Percentiles rank a stretch among this genome's conserved stretches.
These are phyloP conservation scores for Ochropacha duplaris DNA, from an alignment of 2,888 invertebrate species.

Conservation along the genomic window DNA sequence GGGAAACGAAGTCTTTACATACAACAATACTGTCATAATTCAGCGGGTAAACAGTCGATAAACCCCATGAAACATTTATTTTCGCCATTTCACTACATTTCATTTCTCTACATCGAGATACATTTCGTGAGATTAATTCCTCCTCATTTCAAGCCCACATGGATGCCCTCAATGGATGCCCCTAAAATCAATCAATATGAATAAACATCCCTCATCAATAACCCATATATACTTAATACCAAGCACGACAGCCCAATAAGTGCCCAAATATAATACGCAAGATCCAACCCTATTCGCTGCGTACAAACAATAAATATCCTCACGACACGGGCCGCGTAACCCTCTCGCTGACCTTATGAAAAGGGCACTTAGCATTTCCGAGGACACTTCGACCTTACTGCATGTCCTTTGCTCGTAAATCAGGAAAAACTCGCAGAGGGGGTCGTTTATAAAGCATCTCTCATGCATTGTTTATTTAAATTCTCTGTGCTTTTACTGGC, in stretches of 20 bases:
- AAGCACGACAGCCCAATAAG: neutral
- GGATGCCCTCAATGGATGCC: no score
- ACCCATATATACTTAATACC: neutral
- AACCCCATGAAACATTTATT: neutral
- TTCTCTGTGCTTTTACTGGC: no score
- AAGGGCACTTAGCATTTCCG: slow-evolving; percentile 18
- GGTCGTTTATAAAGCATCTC: no score
- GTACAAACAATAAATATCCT: slow-evolving; percentile 27
- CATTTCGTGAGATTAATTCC: no score
- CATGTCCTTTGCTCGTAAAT: neutral
- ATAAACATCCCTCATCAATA: neutral
- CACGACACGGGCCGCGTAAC: slow-evolving; percentile 18
- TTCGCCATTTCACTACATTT: neutral
- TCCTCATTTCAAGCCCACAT: no score
- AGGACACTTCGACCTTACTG: slow-evolving; percentile 3
- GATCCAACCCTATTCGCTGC: slow-evolving; percentile 13
- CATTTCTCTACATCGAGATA: neutral
- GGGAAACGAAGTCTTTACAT: neutral
- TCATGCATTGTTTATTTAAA: no score
- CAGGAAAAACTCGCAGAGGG: neutral
- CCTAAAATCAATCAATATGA: neutral
- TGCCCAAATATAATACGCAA: neutral
- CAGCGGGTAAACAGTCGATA: neutral
- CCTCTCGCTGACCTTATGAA: slow-evolving; percentile 18
- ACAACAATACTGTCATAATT: neutral